Evolutionary conservation across 2,113 vertebrate species (phyloP), one percentile per base, ranked within the genome.

Genomic region (Oryzias curvinotus): DNA sequence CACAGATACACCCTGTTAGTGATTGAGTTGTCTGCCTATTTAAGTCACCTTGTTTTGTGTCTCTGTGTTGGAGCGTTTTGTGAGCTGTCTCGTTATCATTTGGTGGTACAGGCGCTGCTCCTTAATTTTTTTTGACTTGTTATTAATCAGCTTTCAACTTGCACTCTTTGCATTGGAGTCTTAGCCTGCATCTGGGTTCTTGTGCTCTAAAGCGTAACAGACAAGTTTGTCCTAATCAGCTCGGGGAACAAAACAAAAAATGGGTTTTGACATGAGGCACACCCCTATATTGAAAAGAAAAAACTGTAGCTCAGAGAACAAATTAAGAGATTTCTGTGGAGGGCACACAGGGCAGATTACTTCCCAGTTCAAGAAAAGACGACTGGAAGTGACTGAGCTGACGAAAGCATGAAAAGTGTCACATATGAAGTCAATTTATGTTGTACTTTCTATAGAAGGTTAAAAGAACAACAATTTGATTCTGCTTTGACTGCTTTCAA

Each of bases 381-480:
- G 57, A 36, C 18, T 28, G 30, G 48, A 28, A n/a, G 52, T 55
- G 58, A 68, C 16, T 15, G 60, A 47, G 28, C 14, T 61, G 69
- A 78, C 75, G 59, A 82, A 50, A 44, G 63, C 63, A 63, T 56
- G 76, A 62, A 25, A 25, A 59, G 16, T 68, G 66, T 49, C 54
- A 8, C 75, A 52, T 68, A 71, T 62, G 52, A 65, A 87, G 68
- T 72, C 82, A 51, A 76, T 86, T 86, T 79, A 59, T 75, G 62
- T 23, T 14, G 63, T 23, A 47, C 52, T 28, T 52, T 28, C 51
- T 55, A 16, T n/a, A 62, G 45, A 58, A 43, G 68, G 7, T 23
- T 60, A 59, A 3, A 7, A 43, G 5, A 6, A 21, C 17, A 44
- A 62, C 36, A n/a, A n/a, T 69, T 53, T 50, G 49, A 28, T 36